Percentiles rank a stretch among this genome's conserved stretches.
Evolutionary conservation across 1,140 invertebrate species (phyloP).

Genomic region (Hestina assimilis): DNA sequence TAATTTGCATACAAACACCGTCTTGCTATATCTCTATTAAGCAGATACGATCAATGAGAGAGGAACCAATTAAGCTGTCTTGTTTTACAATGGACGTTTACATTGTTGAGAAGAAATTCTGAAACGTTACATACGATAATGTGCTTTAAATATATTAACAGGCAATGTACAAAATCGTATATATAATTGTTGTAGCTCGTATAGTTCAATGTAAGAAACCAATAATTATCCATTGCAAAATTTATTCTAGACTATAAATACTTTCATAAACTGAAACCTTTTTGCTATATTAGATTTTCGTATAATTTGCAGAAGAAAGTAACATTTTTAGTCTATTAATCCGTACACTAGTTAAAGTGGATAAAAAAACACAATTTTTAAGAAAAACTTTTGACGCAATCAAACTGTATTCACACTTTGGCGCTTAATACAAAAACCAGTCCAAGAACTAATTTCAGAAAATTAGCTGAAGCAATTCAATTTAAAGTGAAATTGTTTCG

Average conservation of each 20-base stretch:
- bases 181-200: no score
- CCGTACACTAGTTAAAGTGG: no score
- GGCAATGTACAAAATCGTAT: not conserved
- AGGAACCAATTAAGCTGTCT: conserved; percentile 16
- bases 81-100: conserved; percentile 3
- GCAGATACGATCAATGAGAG: conserved; percentile 16
- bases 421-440: not conserved
- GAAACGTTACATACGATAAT: not conserved
- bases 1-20: conserved; percentile 19
- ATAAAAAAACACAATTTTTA: no score
- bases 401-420: no score
- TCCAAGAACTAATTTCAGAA: not conserved
- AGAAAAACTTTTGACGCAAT: no score
- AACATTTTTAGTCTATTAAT: no score
- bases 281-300: no score
- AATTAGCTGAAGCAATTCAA: not conserved
- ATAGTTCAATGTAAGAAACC: no score
- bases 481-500: not conserved
- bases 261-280: no score
- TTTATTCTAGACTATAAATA: no score
- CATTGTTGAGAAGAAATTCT: not conserved
- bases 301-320: no score
- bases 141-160: not conserved
- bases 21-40: conserved; percentile 17
- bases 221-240: no score